Conservation (phyloP, 2,888 invertebrate species). For the Druceiella hillmani region DNA sequence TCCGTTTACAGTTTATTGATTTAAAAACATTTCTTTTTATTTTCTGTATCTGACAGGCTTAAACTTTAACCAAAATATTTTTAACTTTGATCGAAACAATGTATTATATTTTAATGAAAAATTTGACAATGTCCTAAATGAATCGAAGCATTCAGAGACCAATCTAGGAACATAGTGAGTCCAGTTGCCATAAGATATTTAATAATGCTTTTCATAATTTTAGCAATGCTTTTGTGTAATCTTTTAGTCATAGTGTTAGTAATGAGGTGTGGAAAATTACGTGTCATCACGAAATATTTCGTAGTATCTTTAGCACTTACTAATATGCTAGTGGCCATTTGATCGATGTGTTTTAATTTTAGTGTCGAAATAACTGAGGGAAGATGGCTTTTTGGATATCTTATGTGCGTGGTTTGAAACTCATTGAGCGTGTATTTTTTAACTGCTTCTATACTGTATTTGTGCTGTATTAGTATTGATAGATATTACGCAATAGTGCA, state of each 20-base stretch:
- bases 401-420: slow-evolving; percentile 96
- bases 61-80: too few species aligned
- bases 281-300: slow-evolving; percentile 91
- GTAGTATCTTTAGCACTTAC: slow-evolving; percentile 92
- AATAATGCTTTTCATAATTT: slow-evolving; percentile 83
- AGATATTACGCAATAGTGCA: slow-evolving; percentile 91
- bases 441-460: slow-evolving; percentile 86
- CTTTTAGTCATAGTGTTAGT: slow-evolving; percentile 83
- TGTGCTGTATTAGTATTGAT: slow-evolving; percentile 89
- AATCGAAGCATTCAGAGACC: slow-evolving; percentile 38
- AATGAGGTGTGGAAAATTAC: slow-evolving; percentile 58
- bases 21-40: too few species aligned
- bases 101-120: too few species aligned
- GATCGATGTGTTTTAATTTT: slow-evolving; percentile 93
- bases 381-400: slow-evolving; percentile 82
- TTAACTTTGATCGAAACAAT: too few species aligned
- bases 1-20: too few species aligned
- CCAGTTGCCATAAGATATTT: slow-evolving; percentile 64
- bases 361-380: slow-evolving; percentile 80
- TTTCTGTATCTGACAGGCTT: too few species aligned
- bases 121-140: too few species aligned
- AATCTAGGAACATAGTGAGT: slow-evolving; percentile 51
- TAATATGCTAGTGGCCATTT: slow-evolving; percentile 90
- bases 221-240: slow-evolving; percentile 87
- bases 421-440: slow-evolving; percentile 93